Conservation (phyloP, 1,140 invertebrate genomes). For the Hyposmocoma kahamanoa region DNA sequence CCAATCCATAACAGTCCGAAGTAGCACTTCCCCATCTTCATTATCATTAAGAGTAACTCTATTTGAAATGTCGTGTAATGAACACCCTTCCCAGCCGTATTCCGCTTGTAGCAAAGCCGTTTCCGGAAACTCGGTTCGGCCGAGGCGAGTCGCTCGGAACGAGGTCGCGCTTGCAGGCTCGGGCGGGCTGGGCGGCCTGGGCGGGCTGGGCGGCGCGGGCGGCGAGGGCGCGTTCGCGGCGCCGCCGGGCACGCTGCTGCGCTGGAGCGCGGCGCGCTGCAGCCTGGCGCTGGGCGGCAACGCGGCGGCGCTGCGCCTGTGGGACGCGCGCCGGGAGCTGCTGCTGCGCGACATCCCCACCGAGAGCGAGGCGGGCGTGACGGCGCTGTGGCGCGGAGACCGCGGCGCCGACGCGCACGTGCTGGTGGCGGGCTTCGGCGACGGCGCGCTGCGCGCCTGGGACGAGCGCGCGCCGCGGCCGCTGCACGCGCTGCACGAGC, state of each 20-base stretch:
- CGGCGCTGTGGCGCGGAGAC: constrained; percentile 30
- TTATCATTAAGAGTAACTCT: too few species aligned
- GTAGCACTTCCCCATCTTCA: too few species aligned
- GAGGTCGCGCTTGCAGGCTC: too few species aligned
- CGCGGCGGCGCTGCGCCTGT: constrained; percentile 83
- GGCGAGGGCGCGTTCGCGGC: constrained; percentile 20
- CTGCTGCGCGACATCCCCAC: constrained; percentile 85
- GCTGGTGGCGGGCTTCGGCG: constrained; percentile 65
- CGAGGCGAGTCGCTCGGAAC: too few species aligned
- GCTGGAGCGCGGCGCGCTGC: constrained; percentile 29
- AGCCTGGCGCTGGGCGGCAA: constrained; percentile 84
- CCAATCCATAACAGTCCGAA: too few species aligned
- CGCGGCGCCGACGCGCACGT: constrained; percentile 6
- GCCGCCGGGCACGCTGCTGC: constrained; percentile 37
- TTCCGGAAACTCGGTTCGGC: too few species aligned
- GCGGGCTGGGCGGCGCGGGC: constrained; percentile 8
- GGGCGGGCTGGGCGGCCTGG: constrained; percentile 4
- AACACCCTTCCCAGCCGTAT: too few species aligned
- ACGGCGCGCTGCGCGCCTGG: constrained; percentile 72
- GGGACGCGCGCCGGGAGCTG: constrained; percentile 90
- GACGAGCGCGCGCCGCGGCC: constrained; percentile 50
- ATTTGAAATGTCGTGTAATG: too few species aligned
- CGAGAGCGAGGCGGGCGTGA: constrained; percentile 29
- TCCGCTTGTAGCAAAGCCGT: too few species aligned
- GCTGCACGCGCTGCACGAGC: constrained; percentile 31